Percentiles rank a stretch among this genome's conserved stretches.
Evolutionary conservation across 2,113 vertebrate species (phyloP).

Genomic region (Sinocyclocheilus anshuiensis): DNA sequence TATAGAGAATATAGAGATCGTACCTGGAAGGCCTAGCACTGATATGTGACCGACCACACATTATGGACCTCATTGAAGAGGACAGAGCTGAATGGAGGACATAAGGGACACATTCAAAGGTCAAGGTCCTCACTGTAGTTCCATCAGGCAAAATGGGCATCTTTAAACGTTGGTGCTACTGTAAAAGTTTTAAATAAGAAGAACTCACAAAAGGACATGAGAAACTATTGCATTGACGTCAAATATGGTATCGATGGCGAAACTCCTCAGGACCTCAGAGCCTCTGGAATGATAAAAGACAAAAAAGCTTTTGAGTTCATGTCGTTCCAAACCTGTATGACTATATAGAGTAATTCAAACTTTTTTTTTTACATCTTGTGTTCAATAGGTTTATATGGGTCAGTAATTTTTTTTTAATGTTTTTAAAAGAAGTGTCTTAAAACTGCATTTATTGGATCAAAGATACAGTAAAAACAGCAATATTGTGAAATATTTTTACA

Average conservation of each 20-base stretch:
- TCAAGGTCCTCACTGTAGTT: not conserved
- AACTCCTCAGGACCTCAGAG: constrained; percentile 79
- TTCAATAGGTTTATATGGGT: too few relatives aligned
- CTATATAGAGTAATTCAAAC: not conserved
- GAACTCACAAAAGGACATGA: constrained; percentile 92
- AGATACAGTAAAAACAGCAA: not conserved
- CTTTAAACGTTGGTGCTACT: not conserved
- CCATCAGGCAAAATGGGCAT: not conserved
- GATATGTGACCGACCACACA: constrained; percentile 84
- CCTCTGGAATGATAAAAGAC: constrained; percentile 71
- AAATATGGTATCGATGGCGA: constrained; percentile 87
- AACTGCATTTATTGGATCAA: not conserved
- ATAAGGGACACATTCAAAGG: not conserved
- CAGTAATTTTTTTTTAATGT: too few relatives aligned
- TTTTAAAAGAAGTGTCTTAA: not conserved
- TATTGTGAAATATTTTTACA: not conserved
- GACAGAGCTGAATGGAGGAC: constrained; percentile 74
- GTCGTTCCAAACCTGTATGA: not conserved
- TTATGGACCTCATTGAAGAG: constrained; percentile 93
- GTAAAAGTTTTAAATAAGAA: not conserved
- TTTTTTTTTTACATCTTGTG: too few relatives aligned
- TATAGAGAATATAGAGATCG: not conserved
- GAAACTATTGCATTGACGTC: constrained; percentile 87
- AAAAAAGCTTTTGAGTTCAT: not conserved
- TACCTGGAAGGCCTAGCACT: constrained; percentile 91